Evolutionary conservation across 2,113 vertebrate genomes (phyloP).

Genomic region (Andinoacara biseriatus): DNA sequence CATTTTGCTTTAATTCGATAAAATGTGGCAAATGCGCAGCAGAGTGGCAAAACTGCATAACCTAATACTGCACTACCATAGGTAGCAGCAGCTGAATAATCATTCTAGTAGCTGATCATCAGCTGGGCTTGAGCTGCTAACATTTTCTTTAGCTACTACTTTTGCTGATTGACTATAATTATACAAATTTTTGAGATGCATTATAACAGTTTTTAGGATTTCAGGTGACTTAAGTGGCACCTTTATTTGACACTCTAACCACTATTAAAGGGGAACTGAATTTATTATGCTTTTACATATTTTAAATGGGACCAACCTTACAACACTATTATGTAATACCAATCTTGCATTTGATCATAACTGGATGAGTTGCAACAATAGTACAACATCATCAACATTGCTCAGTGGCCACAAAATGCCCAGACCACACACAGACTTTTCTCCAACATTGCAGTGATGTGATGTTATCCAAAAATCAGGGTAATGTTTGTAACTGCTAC

Average conservation of each 20-base stretch:
- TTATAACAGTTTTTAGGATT: neutral
- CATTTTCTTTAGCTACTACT: neutral
- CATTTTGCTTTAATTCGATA: neutral
- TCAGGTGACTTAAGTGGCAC: neutral
- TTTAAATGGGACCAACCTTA: neutral
- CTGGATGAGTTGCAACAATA: neutral
- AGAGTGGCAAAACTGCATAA: neutral
- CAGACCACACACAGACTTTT: neutral
- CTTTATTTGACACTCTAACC: neutral
- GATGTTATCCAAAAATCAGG: neutral
- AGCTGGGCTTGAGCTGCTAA: neutral
- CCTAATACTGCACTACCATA: neutral
- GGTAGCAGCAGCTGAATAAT: neutral
- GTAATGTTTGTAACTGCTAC: neutral
- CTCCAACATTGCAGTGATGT: neutral
- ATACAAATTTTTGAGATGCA: neutral
- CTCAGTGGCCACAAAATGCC: neutral
- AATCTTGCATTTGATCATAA: neutral
- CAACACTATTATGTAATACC: rapidly evolving
- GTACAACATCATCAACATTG: neutral
- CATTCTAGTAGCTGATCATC: neutral
- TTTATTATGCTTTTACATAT: rapidly evolving
- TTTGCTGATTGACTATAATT: neutral
- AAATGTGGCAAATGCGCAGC: neutral
- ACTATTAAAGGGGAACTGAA: too few relatives aligned